Evolutionary conservation across 2,888 invertebrate species (phyloP), one percentile per base, ranked within the genome.

Genomic region (Apantesis nais): DNA sequence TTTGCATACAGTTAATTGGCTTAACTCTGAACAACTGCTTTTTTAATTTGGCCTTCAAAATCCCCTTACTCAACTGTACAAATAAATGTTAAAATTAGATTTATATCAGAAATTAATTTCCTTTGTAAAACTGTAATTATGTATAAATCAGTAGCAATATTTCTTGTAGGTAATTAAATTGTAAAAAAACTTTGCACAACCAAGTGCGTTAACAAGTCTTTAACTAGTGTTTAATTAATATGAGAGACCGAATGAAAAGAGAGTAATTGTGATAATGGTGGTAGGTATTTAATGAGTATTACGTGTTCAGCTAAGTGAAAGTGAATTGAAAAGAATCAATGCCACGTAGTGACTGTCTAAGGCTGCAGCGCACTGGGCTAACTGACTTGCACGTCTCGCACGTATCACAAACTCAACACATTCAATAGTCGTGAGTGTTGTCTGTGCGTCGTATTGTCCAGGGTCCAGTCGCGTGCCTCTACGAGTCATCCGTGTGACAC

Each of bases 401-500:
- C 16, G 25, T 25, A 16, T 58, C 58, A 58, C 29, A 16, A 29
- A 25, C 25, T 14, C 55, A 4, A 25, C 55, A 12, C 12, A 55
- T 12, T 7, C 14, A 11, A 8, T 25, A 34, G 37, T 37, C 5
- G 66, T 25, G 31, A 25, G 37, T 66, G 48, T 34, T 65, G 65
- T 52, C 34, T 52, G 65, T n/a, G n/a, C 37, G 14, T 52, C 48
- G 39, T 48, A 2, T 71, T 72, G 62, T 73, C 72, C 60, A 77
- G 75, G 75, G 77, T 37, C 71, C 67, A 2, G 67, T 73, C 52
- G 63, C 22, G 62, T 68, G 63, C 67, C 14, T 74, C 62, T 78
- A 66, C 70, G 62, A 72, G 70, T 74, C 74, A 4, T 66, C 74
- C 22, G 68, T 78, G 31, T 78, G 65, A 80, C n/a, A 29, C 37